Evolutionary conservation across 2,888 invertebrate genomes (phyloP).

Genomic region (Hemaris fuciformis): DNA sequence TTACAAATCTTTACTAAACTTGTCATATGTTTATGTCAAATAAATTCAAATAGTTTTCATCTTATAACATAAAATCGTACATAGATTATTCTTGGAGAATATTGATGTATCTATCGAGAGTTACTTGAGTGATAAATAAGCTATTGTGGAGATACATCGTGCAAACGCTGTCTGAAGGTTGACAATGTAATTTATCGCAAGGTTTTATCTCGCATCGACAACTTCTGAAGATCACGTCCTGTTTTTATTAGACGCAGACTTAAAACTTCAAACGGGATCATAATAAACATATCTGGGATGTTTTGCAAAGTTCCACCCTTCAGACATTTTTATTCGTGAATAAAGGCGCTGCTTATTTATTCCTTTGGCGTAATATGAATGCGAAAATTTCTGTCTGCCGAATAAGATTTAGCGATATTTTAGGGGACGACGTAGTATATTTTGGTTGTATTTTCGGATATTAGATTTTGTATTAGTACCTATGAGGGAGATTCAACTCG

Average conservation of each 20-base stretch:
- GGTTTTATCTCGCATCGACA: background rate
- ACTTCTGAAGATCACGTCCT: background rate
- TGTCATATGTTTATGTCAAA: too few relatives aligned
- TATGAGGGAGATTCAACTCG: too few relatives aligned
- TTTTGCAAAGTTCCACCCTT: constrained; percentile 9
- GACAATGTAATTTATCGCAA: background rate
- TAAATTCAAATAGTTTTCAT: too few relatives aligned
- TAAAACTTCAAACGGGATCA: constrained; percentile 2
- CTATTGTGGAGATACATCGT: background rate
- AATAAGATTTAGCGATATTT: constrained; percentile 12
- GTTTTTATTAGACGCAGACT: constrained; percentile 11
- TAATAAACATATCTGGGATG: background rate
- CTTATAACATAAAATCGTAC: too few relatives aligned
- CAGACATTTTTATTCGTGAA: constrained; percentile 10
- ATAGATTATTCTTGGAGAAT: too few relatives aligned
- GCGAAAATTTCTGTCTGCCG: constrained; percentile 13
- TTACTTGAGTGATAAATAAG: too few relatives aligned
- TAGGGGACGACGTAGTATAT: background rate
- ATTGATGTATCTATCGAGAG: too few relatives aligned
- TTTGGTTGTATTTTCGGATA: background rate
- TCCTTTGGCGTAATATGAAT: constrained; percentile 9
- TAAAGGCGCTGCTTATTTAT: constrained; percentile 9
- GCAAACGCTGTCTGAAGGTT: background rate
- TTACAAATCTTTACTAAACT: too few relatives aligned
- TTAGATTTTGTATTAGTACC: background rate